phyloP scores from a whole-genome alignment of 2,888 invertebrate genomes.

The Epirrita christyi region DNA sequence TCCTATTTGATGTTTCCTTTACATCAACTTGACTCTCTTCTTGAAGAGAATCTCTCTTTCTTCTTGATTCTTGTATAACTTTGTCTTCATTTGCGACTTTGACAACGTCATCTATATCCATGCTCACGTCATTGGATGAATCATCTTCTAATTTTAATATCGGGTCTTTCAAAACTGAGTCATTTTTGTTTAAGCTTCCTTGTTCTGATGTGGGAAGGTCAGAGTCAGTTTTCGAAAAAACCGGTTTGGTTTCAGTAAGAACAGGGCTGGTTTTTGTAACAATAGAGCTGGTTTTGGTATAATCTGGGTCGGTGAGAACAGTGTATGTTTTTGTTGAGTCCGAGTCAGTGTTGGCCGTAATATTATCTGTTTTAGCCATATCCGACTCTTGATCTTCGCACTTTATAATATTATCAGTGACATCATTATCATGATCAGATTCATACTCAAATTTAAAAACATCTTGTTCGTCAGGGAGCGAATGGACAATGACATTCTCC shows the following conservation, averaged over 20 bases:
- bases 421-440: slow-evolving; percentile 9
- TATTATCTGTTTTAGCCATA: neutral
- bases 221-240: too few relatives aligned
- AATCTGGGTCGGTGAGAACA: neutral
- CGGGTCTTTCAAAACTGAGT: neutral
- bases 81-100: neutral
- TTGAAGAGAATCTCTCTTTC: too few relatives aligned
- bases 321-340: neutral
- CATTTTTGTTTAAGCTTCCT: neutral
- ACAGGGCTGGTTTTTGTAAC: neutral
- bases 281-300: neutral
- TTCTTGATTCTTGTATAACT: neutral
- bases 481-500: slow-evolving; percentile 27
- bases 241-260: slow-evolving; percentile 1
- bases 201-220: neutral
- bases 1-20: neutral
- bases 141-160: slow-evolving; percentile 9
- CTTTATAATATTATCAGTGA: slow-evolving; percentile 2
- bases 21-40: too few relatives aligned
- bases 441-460: slow-evolving; percentile 19
- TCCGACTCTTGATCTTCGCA: slow-evolving; percentile 4
- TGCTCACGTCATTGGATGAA: slow-evolving; percentile 7
- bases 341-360: neutral
- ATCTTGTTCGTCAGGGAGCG: slow-evolving; percentile 11
- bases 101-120: slow-evolving; percentile 3